phyloP scores from a whole-genome alignment of 1,140 invertebrate genomes.

The Mya arenaria region DNA sequence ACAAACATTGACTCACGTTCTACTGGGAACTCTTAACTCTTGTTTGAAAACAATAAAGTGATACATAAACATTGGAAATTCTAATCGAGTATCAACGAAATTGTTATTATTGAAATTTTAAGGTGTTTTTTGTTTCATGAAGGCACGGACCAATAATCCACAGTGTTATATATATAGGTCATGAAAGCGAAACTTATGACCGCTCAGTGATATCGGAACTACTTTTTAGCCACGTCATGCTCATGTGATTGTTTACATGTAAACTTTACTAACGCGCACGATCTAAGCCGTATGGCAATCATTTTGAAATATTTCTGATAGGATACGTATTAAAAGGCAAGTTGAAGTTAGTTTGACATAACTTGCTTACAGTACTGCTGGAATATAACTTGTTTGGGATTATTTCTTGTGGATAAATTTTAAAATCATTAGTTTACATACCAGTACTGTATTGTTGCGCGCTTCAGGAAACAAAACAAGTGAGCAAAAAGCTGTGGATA shows the following conservation, averaged over 20 bases:
- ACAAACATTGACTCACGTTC: too few species aligned
- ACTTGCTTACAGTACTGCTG: background rate
- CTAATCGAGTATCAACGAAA: too few species aligned
- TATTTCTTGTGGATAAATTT: background rate
- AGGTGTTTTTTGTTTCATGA: too few species aligned
- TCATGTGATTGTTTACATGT: background rate
- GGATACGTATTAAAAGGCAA: background rate
- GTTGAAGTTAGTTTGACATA: background rate
- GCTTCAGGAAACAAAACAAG: background rate
- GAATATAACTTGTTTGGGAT: background rate
- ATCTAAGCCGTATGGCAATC: background rate
- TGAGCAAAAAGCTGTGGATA: background rate
- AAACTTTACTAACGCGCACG: background rate
- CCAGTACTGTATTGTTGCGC: background rate
- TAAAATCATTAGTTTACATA: background rate
- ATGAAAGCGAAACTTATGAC: too few species aligned
- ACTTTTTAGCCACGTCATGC: background rate
- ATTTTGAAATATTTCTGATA: background rate
- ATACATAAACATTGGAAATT: too few species aligned
- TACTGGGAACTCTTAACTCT: too few species aligned
- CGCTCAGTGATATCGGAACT: too few species aligned
- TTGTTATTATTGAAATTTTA: too few species aligned
- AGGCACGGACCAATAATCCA: too few species aligned
- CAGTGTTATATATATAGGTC: too few species aligned
- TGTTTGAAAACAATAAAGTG: too few species aligned